phyloP scores from a whole-genome alignment of 2,113 vertebrate species.

The Myotis davidii region DNA sequence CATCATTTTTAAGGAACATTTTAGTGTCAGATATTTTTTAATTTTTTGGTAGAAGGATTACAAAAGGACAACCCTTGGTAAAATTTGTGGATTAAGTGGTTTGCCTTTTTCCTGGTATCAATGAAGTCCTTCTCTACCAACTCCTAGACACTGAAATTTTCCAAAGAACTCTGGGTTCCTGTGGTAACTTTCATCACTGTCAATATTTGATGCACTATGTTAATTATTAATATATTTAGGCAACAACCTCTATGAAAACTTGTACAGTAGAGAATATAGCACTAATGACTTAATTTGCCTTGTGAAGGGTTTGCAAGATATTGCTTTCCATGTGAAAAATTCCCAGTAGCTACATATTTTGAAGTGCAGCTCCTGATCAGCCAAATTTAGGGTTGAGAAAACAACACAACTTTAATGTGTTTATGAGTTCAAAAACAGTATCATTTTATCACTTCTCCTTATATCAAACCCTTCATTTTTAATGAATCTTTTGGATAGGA shows the following conservation, averaged over 20 bases:
- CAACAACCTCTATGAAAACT: neutral
- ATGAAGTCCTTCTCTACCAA: neutral
- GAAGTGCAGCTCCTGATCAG: neutral
- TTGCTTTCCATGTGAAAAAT: neutral
- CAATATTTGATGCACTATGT: neutral
- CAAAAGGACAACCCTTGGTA: neutral
- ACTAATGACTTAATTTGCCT: neutral
- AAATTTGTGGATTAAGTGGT: neutral
- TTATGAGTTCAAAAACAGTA: neutral
- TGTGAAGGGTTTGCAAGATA: neutral
- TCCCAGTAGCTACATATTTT: neutral
- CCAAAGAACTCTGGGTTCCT: neutral
- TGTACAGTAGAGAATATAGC: neutral
- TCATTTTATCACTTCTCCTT: neutral
- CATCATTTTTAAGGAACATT: neutral
- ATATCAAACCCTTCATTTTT: neutral
- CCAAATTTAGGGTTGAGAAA: neutral
- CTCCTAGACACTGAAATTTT: neutral
- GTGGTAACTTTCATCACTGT: neutral
- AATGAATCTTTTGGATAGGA: neutral
- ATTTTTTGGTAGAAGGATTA: neutral
- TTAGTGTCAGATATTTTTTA: neutral
- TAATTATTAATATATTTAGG: neutral
- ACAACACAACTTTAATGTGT: neutral
- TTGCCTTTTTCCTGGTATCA: neutral